Percentiles rank a stretch among this genome's conserved stretches.
Conservation (phyloP, 2,888 invertebrate genomes). For the Neoaliturus tenellus region DNA sequence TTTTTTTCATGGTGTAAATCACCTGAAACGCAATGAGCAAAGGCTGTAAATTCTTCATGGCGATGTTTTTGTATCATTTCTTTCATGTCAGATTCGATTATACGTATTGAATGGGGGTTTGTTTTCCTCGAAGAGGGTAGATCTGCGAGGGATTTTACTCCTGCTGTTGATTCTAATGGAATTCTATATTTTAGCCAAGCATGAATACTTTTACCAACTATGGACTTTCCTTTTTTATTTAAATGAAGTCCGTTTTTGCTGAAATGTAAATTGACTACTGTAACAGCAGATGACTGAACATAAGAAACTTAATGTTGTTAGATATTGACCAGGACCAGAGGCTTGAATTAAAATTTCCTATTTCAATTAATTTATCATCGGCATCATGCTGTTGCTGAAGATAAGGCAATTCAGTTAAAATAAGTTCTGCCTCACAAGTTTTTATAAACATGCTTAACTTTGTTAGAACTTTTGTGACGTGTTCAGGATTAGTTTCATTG, state of each 20-base stretch:
- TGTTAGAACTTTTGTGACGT: background rate
- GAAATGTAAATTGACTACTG: background rate
- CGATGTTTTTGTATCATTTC: background rate
- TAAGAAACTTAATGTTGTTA: background rate
- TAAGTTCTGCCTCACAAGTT: background rate
- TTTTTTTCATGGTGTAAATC: background rate
- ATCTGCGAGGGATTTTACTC: no score
- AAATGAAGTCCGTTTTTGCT: slow-evolving; percentile 12
- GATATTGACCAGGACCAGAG: background rate
- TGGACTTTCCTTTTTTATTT: background rate
- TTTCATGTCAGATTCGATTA: no score
- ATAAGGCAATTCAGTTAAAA: background rate
- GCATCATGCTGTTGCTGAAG: background rate
- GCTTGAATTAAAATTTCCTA: background rate
- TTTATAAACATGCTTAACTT: background rate
- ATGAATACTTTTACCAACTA: no score
- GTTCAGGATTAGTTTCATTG: background rate
- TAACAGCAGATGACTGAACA: background rate
- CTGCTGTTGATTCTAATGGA: no score
- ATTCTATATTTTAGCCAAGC: no score
- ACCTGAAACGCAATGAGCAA: background rate
- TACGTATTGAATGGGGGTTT: no score
- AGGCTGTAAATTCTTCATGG: background rate
- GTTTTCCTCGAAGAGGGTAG: no score
- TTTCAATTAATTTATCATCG: background rate